Evolutionary conservation across 2,888 invertebrate species (phyloP), one percentile per base, ranked within the genome.

Genomic region (Ischnus inquisitorius): DNA sequence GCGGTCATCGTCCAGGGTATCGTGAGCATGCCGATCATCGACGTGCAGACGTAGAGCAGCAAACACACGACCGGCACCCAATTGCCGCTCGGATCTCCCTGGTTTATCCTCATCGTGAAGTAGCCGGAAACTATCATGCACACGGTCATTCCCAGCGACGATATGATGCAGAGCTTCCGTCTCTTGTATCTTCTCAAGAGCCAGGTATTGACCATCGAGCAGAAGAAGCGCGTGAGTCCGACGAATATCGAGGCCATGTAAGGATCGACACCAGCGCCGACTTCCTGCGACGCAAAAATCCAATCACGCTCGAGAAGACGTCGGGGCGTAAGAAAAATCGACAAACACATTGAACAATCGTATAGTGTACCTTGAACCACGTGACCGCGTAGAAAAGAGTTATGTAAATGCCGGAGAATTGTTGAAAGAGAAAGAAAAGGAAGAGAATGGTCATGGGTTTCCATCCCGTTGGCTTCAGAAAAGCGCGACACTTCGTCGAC

Each of bases 1-100:
- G 95, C 95, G 0, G 95, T 95, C 95, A 95, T 87, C n/a, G 95
- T 95, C 95, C 95, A 95, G 0, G 95, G 95, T 25, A 95, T 95
- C 5, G 95, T 95, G 46, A 95, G 92, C 86, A 95, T 92, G 0
- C 95, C 95, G 57, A 95, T 93, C 95, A 95, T 95, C 6, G 95
- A 95, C 0, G 95, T 94, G 77, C 95, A 94, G 0, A 95, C 95
- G 89, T 95, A 95, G 0, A 95, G 89, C 10, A 95, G 88, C 1
- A 95, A 91, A 77, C 95, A 94, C 0, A 94, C 84, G 0, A 95
- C 94, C 1, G 95, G 95, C 1, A 95, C 90, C 92, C 93, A 94
- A 92, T 93, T 89, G 14, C 91, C 90, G 19, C 86, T 89, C 0
- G 76, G 84, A 76, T 91, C 88, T 6, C 91, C 91, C 0, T 88